phyloP scores from a whole-genome alignment of 2,888 invertebrate species.

The Melanostoma mellinum region DNA sequence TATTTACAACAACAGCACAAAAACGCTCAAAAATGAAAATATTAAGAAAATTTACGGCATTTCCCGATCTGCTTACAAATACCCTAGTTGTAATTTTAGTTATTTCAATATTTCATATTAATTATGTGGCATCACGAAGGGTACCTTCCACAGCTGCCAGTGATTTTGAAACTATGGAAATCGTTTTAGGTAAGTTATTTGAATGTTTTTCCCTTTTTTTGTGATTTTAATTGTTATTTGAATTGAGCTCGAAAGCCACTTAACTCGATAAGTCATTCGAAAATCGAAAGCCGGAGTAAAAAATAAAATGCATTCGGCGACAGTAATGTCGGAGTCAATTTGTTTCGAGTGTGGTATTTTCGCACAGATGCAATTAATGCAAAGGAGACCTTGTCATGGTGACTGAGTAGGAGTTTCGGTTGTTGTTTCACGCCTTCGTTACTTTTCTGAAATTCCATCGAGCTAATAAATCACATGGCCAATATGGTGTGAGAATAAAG shows the following conservation, averaged over 20 bases:
- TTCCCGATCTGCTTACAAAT: conserved; percentile 53
- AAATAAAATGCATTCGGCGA: conserved; percentile 28
- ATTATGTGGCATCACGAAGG: conserved; percentile 56
- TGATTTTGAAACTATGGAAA: conserved; percentile 40
- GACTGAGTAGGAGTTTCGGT: background rate
- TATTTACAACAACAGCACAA: conserved; percentile 60
- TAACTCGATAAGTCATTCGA: background rate
- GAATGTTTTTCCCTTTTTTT: conserved; percentile 11
- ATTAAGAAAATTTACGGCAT: conserved; percentile 34
- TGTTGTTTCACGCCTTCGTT: background rate
- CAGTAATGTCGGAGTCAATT: conserved; percentile 45
- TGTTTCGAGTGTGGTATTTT: conserved; percentile 28
- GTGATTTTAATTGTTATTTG: conserved; percentile 1
- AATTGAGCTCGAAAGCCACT: background rate
- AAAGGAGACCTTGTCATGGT: conserved; percentile 56
- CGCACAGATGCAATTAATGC: conserved; percentile 49
- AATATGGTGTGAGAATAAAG: conserved; percentile 44
- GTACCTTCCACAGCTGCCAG: conserved; percentile 29
- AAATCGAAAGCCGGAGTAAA: background rate
- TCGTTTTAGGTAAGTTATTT: conserved; percentile 62
- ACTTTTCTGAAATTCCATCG: conserved; percentile 21
- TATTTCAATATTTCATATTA: conserved; percentile 64
- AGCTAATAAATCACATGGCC: conserved; percentile 57
- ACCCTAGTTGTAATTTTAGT: conserved; percentile 49
- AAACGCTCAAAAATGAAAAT: conserved; percentile 69